Evolutionary conservation across 2,113 vertebrate species (phyloP).

Genomic region (Rana temporaria): DNA sequence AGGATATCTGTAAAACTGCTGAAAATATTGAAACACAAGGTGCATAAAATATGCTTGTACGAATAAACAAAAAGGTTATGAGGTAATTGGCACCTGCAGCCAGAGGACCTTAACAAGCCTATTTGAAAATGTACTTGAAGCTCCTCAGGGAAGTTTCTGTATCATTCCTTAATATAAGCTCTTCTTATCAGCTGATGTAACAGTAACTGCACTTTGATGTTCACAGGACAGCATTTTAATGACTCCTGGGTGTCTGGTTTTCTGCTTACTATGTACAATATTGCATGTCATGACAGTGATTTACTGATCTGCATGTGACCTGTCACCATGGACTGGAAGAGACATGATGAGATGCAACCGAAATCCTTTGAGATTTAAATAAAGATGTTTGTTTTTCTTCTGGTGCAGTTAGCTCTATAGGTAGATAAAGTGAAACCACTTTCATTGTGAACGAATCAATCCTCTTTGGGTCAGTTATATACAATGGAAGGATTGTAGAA

Average conservation of each 20-base stretch:
- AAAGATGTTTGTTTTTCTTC: neutral
- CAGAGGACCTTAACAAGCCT: conserved; percentile 11
- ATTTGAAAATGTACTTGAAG: conserved; percentile 13
- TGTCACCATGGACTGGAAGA: conserved; percentile 5
- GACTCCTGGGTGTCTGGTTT: conserved; percentile 40
- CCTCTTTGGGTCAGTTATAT: no score
- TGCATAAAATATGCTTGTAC: neutral
- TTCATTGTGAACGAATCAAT: no score
- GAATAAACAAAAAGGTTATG: conserved; percentile 21
- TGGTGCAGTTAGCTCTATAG: no score
- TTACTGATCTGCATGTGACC: conserved; percentile 28
- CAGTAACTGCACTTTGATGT: conserved; percentile 29
- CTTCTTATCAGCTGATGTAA: conserved; percentile 24
- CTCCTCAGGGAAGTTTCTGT: conserved; percentile 37
- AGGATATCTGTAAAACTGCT: no score
- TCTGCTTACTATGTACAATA: conserved; percentile 47
- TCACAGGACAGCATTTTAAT: conserved; percentile 34
- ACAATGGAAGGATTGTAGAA: no score
- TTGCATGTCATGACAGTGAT: conserved; percentile 8
- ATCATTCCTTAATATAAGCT: neutral
- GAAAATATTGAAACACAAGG: no score
- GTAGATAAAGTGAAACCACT: no score
- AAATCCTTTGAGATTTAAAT: neutral
- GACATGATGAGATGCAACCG: conserved; percentile 15
- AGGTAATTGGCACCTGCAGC: conserved; percentile 19